Evolutionary conservation across 2,113 vertebrate species (phyloP).

Genomic region (Pseudonaja textilis): DNA sequence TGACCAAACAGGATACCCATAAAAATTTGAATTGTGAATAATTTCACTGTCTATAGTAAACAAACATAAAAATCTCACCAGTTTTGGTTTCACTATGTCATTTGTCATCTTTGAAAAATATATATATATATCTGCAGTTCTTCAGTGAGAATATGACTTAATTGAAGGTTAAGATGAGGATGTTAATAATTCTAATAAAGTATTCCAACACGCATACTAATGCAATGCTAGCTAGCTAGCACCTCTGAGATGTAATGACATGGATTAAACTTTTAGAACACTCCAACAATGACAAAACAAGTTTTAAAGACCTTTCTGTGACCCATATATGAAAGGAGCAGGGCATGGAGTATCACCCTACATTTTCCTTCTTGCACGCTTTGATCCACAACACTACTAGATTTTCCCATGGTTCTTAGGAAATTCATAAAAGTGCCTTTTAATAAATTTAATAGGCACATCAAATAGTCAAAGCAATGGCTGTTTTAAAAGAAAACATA

Average conservation of each 20-base stretch:
- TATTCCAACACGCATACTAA: conserved; percentile 19
- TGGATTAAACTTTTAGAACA: not conserved
- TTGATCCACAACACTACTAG: not conserved
- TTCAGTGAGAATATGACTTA: not conserved
- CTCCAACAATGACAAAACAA: not conserved
- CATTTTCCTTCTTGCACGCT: not conserved
- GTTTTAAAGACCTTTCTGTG: not conserved
- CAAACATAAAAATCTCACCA: not conserved
- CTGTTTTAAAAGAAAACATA: not conserved
- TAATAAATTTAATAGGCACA: not conserved
- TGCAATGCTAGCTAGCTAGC: not conserved
- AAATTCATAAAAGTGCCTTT: not conserved
- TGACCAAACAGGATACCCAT: not conserved
- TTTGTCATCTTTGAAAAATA: not conserved
- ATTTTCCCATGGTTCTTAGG: not conserved
- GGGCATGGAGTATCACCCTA: not conserved
- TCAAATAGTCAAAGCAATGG: not conserved
- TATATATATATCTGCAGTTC: not conserved
- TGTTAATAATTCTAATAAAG: conserved; percentile 32
- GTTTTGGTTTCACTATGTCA: not conserved
- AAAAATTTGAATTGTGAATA: not conserved
- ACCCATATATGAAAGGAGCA: not conserved
- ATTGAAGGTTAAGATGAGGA: not conserved
- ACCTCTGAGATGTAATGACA: conserved; percentile 3
- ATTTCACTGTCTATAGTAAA: not conserved